These are phyloP conservation scores for Cheilosia scutellata DNA, from an alignment of 2,888 invertebrate species.

Conservation along the genomic window DNA sequence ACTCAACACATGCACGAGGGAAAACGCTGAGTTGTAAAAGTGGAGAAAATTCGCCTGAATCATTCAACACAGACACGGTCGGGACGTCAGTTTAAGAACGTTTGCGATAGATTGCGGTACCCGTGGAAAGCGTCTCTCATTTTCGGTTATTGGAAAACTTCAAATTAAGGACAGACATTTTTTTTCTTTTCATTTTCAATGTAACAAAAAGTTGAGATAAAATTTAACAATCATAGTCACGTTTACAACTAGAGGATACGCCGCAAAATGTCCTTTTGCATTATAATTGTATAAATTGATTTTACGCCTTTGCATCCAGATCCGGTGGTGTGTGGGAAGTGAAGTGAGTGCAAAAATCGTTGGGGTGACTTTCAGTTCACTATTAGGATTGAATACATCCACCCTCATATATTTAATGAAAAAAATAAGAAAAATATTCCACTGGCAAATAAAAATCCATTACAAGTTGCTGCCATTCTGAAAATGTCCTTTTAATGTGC, in stretches of 20 bases:
- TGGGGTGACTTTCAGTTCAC: conserved; percentile 42
- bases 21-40: conserved; percentile 66
- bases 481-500: conserved; percentile 70
- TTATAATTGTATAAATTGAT: conserved; percentile 50
- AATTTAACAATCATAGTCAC: background rate
- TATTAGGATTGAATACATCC: conserved; percentile 15
- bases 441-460: conserved; percentile 43
- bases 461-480: conserved; percentile 63
- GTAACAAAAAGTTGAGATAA: conserved; percentile 6
- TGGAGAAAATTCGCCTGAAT: conserved; percentile 59
- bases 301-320: conserved; percentile 29
- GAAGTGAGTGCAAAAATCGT: conserved; percentile 59
- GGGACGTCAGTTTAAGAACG: conserved; percentile 72
- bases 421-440: conserved; percentile 5
- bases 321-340: conserved; percentile 51
- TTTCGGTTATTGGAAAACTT: conserved; percentile 66
- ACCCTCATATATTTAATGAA: conserved; percentile 13
- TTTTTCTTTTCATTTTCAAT: conserved; percentile 26
- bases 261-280: conserved; percentile 47
- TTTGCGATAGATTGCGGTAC: conserved; percentile 72
- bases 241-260: conserved; percentile 17
- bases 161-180: conserved; percentile 61
- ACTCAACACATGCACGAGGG: conserved; percentile 49
- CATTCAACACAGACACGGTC: conserved; percentile 55
- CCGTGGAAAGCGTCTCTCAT: conserved; percentile 56